Conservation (phyloP, 64 coral and sea anemone species). For the Montipora efflorescens region DNA sequence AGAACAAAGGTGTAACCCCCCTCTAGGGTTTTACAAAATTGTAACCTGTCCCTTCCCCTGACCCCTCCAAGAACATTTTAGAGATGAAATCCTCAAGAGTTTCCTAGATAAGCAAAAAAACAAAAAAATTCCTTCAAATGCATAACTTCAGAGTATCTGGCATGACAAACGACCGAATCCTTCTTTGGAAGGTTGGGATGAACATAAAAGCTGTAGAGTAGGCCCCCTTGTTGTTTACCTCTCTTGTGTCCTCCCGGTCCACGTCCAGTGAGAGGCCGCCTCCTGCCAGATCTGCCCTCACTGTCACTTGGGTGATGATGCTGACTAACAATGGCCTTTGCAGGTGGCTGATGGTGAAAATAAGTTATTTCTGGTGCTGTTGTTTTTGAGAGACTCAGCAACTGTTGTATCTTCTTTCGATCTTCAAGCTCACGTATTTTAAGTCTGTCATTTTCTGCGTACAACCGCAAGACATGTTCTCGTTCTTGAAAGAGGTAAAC, state of each 20-base stretch:
- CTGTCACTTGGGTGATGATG: conserved; percentile 33
- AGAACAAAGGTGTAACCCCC: too few species aligned
- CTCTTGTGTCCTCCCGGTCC: conserved; percentile 97
- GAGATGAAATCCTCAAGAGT: too few species aligned
- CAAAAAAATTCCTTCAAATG: too few species aligned
- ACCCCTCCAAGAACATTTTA: too few species aligned
- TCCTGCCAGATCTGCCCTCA: not conserved
- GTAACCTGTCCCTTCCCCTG: too few species aligned
- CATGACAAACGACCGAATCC: too few species aligned
- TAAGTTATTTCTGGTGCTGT: conserved; percentile 94
- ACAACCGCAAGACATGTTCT: conserved; percentile 92
- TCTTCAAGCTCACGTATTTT: conserved; percentile 98
- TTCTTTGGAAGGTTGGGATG: too few species aligned
- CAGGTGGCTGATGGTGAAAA: conserved; percentile 91
- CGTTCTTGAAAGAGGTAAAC: conserved; percentile 98
- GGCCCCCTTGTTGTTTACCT: conserved; percentile 42
- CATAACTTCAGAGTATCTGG: too few species aligned
- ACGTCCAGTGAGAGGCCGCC: conserved; percentile 52
- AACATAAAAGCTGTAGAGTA: too few species aligned
- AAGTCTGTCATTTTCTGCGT: conserved; percentile 95
- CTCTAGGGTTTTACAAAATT: too few species aligned
- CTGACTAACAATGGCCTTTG: conserved; percentile 81
- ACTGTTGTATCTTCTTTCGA: conserved; percentile 96
- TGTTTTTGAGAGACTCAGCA: conserved; percentile 79
- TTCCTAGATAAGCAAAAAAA: too few species aligned